A percentile compares a stretch with the other conserved stretches of the same genome.
Conservation (phyloP, 2,797 vertebrate species). For the Tapirus indicus region DNA sequence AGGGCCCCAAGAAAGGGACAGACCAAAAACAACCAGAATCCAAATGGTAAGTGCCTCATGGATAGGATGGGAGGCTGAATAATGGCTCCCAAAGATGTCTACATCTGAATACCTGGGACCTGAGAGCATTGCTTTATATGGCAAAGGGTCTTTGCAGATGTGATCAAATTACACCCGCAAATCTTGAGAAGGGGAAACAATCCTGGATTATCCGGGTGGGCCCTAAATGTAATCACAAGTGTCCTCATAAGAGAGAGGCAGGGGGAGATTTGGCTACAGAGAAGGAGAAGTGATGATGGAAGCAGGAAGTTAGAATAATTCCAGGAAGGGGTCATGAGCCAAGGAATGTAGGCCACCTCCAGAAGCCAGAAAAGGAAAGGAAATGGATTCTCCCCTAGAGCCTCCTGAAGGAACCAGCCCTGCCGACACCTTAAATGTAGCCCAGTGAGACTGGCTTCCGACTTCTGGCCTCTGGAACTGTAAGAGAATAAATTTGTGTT, state of each 20-base stretch:
- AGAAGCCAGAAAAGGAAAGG: neutral
- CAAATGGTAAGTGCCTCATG: neutral
- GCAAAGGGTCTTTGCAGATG: neutral
- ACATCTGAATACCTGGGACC: neutral
- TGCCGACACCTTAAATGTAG: neutral
- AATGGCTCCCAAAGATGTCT: neutral
- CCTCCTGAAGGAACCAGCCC: neutral
- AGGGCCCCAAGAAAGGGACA: neutral
- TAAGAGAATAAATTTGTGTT: neutral
- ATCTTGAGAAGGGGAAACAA: neutral
- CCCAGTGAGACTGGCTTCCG: neutral
- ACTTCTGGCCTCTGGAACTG: neutral
- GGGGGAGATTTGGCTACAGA: neutral
- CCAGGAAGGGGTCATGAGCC: neutral
- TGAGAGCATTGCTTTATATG: neutral
- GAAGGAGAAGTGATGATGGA: neutral
- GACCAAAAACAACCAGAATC: neutral
- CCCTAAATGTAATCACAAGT: neutral
- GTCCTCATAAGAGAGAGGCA: neutral
- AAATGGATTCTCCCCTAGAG: neutral
- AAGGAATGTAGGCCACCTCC: neutral
- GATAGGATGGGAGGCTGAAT: neutral
- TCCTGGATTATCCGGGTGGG: neutral
- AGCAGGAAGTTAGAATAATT: neutral
- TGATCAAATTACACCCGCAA: neutral